A percentile compares a stretch with the other conserved stretches of the same genome.
These are phyloP conservation scores for Dugesia japonica DNA, from an alignment of 2,888 invertebrate species.

Conservation along the genomic window DNA sequence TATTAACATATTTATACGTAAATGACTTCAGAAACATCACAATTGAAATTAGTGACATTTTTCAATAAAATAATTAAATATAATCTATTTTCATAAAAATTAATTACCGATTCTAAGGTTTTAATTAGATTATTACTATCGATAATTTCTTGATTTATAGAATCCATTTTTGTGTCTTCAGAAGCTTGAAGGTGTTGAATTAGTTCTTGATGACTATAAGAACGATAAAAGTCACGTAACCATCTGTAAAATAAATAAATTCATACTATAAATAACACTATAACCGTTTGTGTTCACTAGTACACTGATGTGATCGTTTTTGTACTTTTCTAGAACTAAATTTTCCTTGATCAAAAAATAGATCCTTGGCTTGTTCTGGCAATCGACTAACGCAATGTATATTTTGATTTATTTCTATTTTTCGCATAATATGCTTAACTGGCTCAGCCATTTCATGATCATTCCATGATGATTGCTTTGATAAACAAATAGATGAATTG, in stretches of 20 bases:
- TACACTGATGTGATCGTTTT: background rate
- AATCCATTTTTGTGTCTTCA: background rate
- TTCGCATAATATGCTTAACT: background rate
- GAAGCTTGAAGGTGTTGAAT: background rate
- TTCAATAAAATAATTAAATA: no score
- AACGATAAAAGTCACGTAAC: background rate
- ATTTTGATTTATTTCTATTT: constrained; percentile 13
- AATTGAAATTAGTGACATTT: no score
- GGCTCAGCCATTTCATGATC: background rate
- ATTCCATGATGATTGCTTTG: background rate
- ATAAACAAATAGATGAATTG: background rate
- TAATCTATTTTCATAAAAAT: no score
- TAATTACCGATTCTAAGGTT: constrained; percentile 1
- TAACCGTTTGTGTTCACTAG: background rate
- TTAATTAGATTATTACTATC: constrained; percentile 2
- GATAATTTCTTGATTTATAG: background rate
- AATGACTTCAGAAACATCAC: no score
- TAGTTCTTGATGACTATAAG: background rate
- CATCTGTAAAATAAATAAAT: background rate
- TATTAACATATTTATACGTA: no score
- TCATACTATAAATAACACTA: background rate
- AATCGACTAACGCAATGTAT: background rate
- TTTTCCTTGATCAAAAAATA: background rate
- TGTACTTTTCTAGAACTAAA: background rate
- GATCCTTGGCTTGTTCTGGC: background rate